Evolutionary conservation across 1,140 invertebrate genomes (phyloP).

Genomic region (Mactra quadrangularis): DNA sequence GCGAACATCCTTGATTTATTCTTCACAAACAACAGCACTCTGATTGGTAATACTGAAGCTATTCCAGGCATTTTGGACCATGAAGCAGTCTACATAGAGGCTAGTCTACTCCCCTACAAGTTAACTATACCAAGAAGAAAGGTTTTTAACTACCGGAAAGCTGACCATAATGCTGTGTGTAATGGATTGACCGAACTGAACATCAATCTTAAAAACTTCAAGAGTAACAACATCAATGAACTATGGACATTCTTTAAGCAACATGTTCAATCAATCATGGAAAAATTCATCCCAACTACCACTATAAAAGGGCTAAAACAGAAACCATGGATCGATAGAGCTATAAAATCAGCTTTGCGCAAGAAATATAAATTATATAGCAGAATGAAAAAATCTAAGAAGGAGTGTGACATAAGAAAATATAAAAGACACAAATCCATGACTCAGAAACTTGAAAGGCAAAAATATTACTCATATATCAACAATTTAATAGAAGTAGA

Average conservation of each 20-base stretch:
- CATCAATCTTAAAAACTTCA: not conserved
- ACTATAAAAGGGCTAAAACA: not conserved
- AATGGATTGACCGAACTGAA: not conserved
- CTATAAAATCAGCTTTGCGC: no score
- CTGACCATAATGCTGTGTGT: no score
- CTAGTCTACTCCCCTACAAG: not conserved
- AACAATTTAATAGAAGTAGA: no score
- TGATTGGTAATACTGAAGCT: not conserved
- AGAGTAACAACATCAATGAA: no score
- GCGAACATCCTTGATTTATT: conserved; percentile 4
- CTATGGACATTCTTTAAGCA: not conserved
- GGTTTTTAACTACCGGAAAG: conserved; percentile 1
- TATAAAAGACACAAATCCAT: no score
- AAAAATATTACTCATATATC: not conserved
- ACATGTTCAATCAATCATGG: not conserved
- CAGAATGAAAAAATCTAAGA: no score
- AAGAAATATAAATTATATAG: no score
- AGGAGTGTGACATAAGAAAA: no score
- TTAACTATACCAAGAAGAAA: not conserved
- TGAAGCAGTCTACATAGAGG: conserved; percentile 10
- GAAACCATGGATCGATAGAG: conserved; percentile 16
- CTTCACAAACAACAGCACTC: conserved; percentile 12
- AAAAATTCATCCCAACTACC: conserved; percentile 1
- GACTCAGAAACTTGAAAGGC: not conserved
- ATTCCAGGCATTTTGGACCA: conserved; percentile 20